Evolutionary conservation across 2,888 invertebrate species (phyloP).

Genomic region (Litoditis marina): DNA sequence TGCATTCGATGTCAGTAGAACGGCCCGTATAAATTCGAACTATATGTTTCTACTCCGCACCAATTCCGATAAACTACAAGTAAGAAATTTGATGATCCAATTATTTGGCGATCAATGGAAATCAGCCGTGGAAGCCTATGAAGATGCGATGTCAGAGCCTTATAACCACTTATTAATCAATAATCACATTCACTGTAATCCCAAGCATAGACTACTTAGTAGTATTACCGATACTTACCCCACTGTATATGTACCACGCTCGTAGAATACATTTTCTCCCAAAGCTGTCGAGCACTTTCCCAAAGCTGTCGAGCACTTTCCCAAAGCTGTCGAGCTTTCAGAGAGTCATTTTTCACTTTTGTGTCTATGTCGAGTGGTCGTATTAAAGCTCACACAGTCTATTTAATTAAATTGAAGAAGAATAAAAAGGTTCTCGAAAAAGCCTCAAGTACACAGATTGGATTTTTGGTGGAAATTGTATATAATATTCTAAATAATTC

Average conservation of each 20-base stretch:
- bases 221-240: background rate
- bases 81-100: constrained; percentile 13
- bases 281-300: no score
- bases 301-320: no score
- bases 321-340: no score
- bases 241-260: no score
- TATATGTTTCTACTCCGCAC: constrained; percentile 12
- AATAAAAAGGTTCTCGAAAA: no score
- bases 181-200: constrained; percentile 1
- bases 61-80: constrained; percentile 10
- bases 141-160: constrained; percentile 6
- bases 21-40: constrained; percentile 12
- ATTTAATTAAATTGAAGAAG: no score
- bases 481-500: background rate
- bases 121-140: constrained; percentile 9
- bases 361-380: no score
- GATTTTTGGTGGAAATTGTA: constrained; percentile 5
- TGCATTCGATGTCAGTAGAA: constrained; percentile 9
- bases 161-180: constrained; percentile 11
- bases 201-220: background rate
- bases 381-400: constrained; percentile 5
- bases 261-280: no score
- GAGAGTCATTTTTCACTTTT: no score
- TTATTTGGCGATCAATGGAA: constrained; percentile 15
- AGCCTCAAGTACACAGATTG: no score